Conservation (phyloP, 2,797 vertebrate species). For the Apogon hyalosoma region DNA sequence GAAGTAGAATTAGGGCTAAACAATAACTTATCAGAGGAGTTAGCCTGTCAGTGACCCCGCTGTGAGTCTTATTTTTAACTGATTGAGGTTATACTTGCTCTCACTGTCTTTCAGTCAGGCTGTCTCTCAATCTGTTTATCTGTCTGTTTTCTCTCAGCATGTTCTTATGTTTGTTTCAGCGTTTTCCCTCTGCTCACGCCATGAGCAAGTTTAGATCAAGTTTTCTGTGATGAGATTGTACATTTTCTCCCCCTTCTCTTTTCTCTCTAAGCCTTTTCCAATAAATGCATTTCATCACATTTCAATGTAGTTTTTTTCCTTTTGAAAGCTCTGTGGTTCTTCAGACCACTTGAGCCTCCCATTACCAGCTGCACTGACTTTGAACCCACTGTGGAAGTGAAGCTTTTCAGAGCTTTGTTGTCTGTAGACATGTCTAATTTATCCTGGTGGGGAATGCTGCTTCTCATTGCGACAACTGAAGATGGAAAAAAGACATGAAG, state of each 20-base stretch:
- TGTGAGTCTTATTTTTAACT: constrained; percentile 52
- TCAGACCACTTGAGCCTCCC: constrained; percentile 43
- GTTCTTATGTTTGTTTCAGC: constrained; percentile 28
- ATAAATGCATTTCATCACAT: constrained; percentile 35
- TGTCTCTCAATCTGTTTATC: constrained; percentile 2
- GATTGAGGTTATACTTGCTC: constrained; percentile 38
- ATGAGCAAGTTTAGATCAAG: constrained; percentile 12
- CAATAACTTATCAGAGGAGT: constrained; percentile 26
- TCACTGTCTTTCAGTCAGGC: constrained; percentile 7
- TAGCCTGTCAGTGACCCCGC: constrained; percentile 29
- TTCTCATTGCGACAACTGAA: constrained; percentile 1
- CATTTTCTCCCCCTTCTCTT: constrained; percentile 3
- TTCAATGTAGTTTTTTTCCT: constrained; percentile 43
- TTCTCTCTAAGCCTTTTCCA: constrained; percentile 11
- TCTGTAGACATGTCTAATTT: constrained; percentile 38
- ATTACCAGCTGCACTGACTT: constrained; percentile 48
- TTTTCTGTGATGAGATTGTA: constrained; percentile 5
- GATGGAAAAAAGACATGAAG: constrained; percentile 3
- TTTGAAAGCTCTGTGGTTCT: constrained; percentile 37
- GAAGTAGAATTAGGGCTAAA: constrained; percentile 27
- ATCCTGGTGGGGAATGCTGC: constrained; percentile 10
- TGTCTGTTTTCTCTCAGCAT: constrained; percentile 25
- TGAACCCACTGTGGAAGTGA: constrained; percentile 52
- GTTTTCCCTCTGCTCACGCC: constrained; percentile 14
- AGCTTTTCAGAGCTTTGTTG: constrained; percentile 48